phyloP scores from a whole-genome alignment of 2,113 vertebrate genomes.

The Rhea americana region DNA sequence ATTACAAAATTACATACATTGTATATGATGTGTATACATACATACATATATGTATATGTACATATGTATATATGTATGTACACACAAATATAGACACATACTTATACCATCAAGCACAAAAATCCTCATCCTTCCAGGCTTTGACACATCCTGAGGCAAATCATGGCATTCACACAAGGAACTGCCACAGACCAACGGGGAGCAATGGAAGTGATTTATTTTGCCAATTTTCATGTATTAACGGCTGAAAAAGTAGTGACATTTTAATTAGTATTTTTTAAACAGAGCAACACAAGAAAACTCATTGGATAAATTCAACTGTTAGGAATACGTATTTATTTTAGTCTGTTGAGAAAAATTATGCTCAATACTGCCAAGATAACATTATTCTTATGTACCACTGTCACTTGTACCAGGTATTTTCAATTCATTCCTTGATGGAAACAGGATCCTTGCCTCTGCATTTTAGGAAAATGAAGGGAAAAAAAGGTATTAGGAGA shows the following conservation, averaged over 20 bases:
- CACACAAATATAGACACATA: accelerated
- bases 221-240: not conserved
- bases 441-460: not conserved
- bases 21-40: too few relatives aligned
- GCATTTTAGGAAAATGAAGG: not conserved
- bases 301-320: not conserved
- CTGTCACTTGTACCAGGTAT: not conserved
- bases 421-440: not conserved
- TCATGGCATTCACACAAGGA: not conserved
- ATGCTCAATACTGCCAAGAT: not conserved
- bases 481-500: not conserved
- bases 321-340: not conserved
- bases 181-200: not conserved
- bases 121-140: not conserved
- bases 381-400: not conserved
- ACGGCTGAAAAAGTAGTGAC: not conserved
- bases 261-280: slow-evolving; percentile 22
- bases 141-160: not conserved
- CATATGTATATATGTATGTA: not conserved
- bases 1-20: not conserved
- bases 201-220: not conserved
- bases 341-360: not conserved
- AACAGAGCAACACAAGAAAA: not conserved
- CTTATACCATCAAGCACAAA: not conserved
- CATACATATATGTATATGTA: not conserved